Conservation (phyloP, 2,888 invertebrate genomes). For the Cephus spinipes region DNA sequence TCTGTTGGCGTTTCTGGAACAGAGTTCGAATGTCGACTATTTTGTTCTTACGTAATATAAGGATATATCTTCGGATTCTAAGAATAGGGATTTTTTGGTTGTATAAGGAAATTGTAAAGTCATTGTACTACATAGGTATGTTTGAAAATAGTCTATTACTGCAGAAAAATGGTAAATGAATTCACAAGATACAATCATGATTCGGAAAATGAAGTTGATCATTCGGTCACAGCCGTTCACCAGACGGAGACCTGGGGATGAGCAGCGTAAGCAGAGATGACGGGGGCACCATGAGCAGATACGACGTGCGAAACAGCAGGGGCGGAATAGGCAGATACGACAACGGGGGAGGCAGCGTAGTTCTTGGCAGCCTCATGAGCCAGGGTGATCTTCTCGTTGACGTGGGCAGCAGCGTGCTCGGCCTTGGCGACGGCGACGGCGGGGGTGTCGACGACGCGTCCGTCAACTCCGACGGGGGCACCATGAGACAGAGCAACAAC, state of each 20-base stretch:
- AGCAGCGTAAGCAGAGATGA: slow-evolving; percentile 34
- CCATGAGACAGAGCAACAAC: neutral
- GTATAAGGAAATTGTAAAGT: no score
- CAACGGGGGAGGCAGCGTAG: slow-evolving; percentile 24
- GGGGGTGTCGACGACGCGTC: slow-evolving; percentile 34
- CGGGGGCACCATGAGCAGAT: slow-evolving; percentile 25
- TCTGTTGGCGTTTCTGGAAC: no score
- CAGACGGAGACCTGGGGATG: slow-evolving; percentile 20
- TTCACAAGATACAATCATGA: no score
- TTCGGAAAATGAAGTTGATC: no score
- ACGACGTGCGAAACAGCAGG: slow-evolving; percentile 16
- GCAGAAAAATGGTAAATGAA: no score
- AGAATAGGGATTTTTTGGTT: no score
- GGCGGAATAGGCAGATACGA: slow-evolving; percentile 28
- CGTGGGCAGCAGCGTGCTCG: slow-evolving; percentile 56
- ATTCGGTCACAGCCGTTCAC: neutral
- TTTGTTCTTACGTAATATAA: no score
- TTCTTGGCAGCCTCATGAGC: slow-evolving; percentile 35
- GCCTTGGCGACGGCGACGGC: slow-evolving; percentile 37
- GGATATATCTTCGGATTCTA: no score
- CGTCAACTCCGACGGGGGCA: slow-evolving; percentile 10
- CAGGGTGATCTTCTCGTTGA: slow-evolving; percentile 50
- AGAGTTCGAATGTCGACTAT: no score
- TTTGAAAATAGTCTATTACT: no score
- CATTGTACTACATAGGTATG: no score